phyloP scores from a whole-genome alignment of 2,113 vertebrate species.

The Emydocephalus ijimae region DNA sequence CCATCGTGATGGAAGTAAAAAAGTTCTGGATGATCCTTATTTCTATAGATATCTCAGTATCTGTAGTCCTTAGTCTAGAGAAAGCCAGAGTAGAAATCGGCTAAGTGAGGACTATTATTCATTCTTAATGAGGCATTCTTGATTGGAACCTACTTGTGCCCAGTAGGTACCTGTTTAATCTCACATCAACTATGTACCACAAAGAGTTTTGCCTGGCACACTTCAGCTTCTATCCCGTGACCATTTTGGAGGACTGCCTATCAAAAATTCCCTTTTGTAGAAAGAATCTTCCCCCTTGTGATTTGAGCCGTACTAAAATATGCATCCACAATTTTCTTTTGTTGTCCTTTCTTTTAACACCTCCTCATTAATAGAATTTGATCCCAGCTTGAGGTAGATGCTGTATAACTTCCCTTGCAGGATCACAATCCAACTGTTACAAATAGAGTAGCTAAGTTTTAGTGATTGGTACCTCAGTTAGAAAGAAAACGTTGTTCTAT shows the following conservation, averaged over 20 bases:
- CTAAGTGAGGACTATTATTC: neutral
- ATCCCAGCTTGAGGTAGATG: neutral
- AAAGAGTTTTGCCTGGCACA: neutral
- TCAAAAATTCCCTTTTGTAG: neutral
- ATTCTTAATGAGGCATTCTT: neutral
- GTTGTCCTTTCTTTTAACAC: neutral
- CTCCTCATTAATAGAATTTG: neutral
- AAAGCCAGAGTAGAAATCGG: neutral
- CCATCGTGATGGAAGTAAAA: neutral
- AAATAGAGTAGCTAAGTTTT: neutral
- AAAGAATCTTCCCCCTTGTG: neutral
- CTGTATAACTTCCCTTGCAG: neutral
- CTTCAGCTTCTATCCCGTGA: neutral
- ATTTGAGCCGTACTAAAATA: neutral
- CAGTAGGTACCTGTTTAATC: neutral
- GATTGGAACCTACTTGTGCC: neutral
- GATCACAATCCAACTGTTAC: neutral
- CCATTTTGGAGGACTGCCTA: neutral
- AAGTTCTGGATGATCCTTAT: neutral
- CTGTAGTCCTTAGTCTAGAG: neutral
- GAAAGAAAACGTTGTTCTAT: neutral
- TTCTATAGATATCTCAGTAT: neutral
- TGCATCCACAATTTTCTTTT: neutral
- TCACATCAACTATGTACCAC: neutral
- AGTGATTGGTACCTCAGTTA: neutral